Conservation (phyloP, 2,113 vertebrate species). For the Toxotes jaculatrix region DNA sequence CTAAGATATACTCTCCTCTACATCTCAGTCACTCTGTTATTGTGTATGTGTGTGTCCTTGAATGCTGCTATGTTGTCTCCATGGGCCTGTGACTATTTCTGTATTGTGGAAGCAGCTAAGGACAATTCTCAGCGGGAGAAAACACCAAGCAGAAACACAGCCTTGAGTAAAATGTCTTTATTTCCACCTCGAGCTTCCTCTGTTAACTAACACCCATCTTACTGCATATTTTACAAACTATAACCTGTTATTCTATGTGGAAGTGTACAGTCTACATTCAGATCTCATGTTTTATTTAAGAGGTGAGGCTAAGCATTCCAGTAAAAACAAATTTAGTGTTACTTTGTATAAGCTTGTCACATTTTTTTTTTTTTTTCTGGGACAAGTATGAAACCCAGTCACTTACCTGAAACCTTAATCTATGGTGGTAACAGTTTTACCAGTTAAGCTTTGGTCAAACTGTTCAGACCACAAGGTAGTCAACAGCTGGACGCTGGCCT, state of each 20-base stretch:
- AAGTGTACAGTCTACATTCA: not conserved
- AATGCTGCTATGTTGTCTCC: conserved; percentile 11
- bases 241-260: not conserved
- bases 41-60: not conserved
- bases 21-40: not conserved
- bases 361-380: too few species aligned
- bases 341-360: not conserved
- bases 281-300: not conserved
- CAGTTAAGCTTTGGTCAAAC: not conserved
- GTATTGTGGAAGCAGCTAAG: conserved; percentile 11
- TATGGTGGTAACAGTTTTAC: not conserved
- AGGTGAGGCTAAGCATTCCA: not conserved
- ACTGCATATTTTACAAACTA: conserved; percentile 16
- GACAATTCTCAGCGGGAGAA: conserved; percentile 3
- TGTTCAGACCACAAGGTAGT: too few species aligned
- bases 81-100: conserved; percentile 25
- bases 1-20: not conserved
- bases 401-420: not conserved
- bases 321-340: not conserved
- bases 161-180: conserved; percentile 1
- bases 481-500: not conserved
- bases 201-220: not conserved
- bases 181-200: not conserved
- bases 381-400: conserved; percentile 1
- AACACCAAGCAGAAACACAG: not conserved